Percentiles rank a stretch among this genome's conserved stretches.
These are phyloP conservation scores for Psittacula cyanocephala DNA, from an alignment of 2,113 vertebrate species.

Conservation along the genomic window DNA sequence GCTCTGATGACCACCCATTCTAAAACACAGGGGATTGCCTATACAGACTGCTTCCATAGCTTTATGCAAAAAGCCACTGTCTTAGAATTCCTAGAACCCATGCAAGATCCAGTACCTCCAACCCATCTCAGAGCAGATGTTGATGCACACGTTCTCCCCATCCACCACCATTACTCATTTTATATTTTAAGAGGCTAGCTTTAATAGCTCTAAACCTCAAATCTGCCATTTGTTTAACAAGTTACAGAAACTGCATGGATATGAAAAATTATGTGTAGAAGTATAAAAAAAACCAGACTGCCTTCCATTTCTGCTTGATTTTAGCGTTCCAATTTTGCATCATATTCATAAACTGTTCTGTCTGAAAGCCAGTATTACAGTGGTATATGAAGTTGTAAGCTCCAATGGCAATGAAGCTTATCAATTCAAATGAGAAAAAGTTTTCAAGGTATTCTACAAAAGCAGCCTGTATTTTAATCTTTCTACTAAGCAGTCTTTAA, in stretches of 20 bases:
- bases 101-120: neutral
- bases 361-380: neutral
- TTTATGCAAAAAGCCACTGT: neutral
- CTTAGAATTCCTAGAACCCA: neutral
- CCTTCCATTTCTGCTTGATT: neutral
- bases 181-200: neutral
- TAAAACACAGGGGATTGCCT: neutral
- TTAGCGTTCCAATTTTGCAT: neutral
- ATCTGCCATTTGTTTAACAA: neutral
- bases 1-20: neutral
- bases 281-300: neutral
- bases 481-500: neutral
- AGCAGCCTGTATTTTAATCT: neutral
- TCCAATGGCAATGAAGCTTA: neutral
- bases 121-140: neutral
- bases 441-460: neutral
- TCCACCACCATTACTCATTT: neutral
- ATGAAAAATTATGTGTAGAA: neutral
- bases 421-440: neutral
- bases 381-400: neutral
- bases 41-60: neutral
- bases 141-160: neutral
- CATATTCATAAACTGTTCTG: neutral
- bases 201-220: neutral
- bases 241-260: neutral